Evolutionary conservation across 2,888 invertebrate species (phyloP), one percentile per base, ranked within the genome.

Genomic region (Tiliacea aurago): DNA sequence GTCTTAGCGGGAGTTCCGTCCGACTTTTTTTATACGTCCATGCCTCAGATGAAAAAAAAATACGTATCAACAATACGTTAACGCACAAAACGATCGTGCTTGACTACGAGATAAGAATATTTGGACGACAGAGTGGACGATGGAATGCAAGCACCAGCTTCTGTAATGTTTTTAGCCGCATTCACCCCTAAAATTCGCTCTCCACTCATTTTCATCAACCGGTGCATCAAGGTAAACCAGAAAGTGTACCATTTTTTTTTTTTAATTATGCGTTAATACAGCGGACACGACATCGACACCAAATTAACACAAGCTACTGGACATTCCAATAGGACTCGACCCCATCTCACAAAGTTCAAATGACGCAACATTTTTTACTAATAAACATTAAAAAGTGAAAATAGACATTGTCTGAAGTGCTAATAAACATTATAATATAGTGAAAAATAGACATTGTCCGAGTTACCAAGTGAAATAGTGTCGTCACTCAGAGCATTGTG

Each of bases 241-340:
- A 43, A 61, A 61, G 28, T 18, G 41, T 61, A 62, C 15, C 28
- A 67, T n/a, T n/a, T n/a, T n/a, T n/a, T 15, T 2, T 28, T 1
- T 41, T 28, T 6, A 43, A 67, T 28, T 4, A 28, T 61, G 28
- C 15, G 15, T 28, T 37, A 37, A 67, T 23, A 47, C 66, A 37
- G 9, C 15, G 47, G 7, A 20, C 23, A 67, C 37, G 10, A 67
- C 13, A 45, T 9, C 37, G 10, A 67, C 13, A 45, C 9, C 6
- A 69, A 69, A 47, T 67, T 28, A 67, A 20, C 37, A 37, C 23
- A 37, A 47, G 68, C 15, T 15, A 69, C 37, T 47, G 33, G 10
- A 68, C 1, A 49, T 49, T 68, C 11, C 23, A 41, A 20, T 20
- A 68, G 15, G 28, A 49, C 23, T 41, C 28, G 11, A 11, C 23